Evolutionary conservation across 2,113 vertebrate genomes (phyloP), one percentile per base, ranked within the genome.

Genomic region (Lepus americanus): DNA sequence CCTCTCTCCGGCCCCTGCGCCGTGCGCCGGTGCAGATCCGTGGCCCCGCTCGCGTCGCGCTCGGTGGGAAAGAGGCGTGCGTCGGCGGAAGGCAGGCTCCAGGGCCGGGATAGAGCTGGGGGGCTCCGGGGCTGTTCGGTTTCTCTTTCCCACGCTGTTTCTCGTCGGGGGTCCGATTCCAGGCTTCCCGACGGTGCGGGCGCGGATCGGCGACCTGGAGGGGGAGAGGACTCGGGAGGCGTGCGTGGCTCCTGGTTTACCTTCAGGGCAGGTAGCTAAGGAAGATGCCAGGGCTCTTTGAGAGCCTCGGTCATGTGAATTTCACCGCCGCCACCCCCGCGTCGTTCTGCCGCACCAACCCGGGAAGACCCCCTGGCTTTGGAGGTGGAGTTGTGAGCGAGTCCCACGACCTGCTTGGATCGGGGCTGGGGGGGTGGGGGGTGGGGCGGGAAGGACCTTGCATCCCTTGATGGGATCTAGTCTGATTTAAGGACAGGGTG

Each of bases 281-380:
- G 76, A 61, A 72, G 49, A 36, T 80, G 53, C n/a, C 10, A 84
- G 59, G 39, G 66, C 19, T 59, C 88, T 85, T 51, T 31, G 9
- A 73, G n/a, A 22, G 53, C 11, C 53, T 53, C 5, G 61, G 14
- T 76, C 44, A 33, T 39, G 82, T 33, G 51, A 49, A 84, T 86
- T 82, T 91, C 67, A 74, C 13, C 27, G 20, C 63, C 64, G 5
- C 39, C 55, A 20, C 2, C 20, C 14, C 44, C 70, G 49, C 10
- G 76, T 87, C 87, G 80, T 96, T 85, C 85, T 85, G 89, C 90
- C 44, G 94, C 4, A 96, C 87, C 8, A 22, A 39, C 59, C 33
- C 53, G 2, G 86, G 51, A 33, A 66, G 70, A 51, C 69, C 64
- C 79, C 87, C 91, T 49, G 92, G 79, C 79, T 89, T 86, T 89